Evolutionary conservation across 2,888 invertebrate species (phyloP), one percentile per base, ranked within the genome.

Genomic region (Eudasyphora cyanicolor): DNA sequence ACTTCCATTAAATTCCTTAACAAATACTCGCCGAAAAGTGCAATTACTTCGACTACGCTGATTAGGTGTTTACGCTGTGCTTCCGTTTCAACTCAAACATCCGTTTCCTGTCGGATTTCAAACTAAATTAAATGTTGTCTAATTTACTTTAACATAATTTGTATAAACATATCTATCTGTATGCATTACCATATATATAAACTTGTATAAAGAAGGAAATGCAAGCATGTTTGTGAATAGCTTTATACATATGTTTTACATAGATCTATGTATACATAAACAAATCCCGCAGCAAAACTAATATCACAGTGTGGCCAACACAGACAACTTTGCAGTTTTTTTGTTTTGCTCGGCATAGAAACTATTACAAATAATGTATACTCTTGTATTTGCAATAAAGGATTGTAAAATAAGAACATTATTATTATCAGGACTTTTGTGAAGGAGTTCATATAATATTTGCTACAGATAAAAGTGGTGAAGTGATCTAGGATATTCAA

Each of bases 41-140:
- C 45, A 45, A 45, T n/a, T 45, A 45, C 5, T 54, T 54, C 24
- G 51, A 1, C 2, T 8, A 54, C 19, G 10, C 51, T n/a, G 51
- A 54, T 54, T 21, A 54, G 51, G 19, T 54, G 19, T 24, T 21
- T 2, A 57, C 14, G 27, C n/a, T n/a, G n/a, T n/a, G 12, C 24
- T 17, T 49, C 49, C 49, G n/a, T 17, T 54, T 21, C 17, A 54
- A 24, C 10, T 4, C 21, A 14, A n/a, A 60, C 60, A 60, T 60
- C 64, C 35, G 32, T 5, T 64, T 64, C 64, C 32, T 38, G 24
- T 67, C 67, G 67, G 8, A 45, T 60, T 73, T 77, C 38, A 51
- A 83, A 83, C 67, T 82, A 64, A 83, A 83, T 85, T 85, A 85
- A 82, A 81, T 76, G 79, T 76, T 85, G 73, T 78, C 77, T 80